Evolutionary conservation across 2,113 vertebrate species (phyloP).

Genomic region (Mohoua ochrocephala): DNA sequence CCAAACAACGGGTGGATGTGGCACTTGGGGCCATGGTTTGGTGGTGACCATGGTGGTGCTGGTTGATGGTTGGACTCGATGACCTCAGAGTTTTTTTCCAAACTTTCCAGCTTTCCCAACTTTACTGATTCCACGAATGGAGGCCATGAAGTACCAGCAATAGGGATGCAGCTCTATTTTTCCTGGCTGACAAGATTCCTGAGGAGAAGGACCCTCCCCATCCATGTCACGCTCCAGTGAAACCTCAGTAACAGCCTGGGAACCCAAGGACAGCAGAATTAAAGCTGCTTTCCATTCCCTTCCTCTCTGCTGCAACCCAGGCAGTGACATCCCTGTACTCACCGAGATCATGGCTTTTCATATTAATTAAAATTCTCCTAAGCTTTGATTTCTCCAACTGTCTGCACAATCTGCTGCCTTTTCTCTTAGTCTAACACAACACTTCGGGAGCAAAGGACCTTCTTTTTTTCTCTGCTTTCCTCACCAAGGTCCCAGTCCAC

Average conservation of each 20-base stretch:
- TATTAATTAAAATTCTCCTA: not conserved
- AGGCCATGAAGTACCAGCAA: not conserved
- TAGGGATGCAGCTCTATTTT: not conserved
- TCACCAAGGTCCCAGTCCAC: not conserved
- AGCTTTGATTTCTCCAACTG: not conserved
- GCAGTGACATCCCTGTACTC: not conserved
- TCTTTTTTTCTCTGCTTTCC: not conserved
- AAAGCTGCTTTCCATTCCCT: not conserved
- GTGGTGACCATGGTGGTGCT: not conserved
- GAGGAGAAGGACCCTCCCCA: not conserved
- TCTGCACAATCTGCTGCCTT: conserved; percentile 7
- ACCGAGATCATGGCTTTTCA: not conserved
- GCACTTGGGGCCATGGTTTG: not conserved
- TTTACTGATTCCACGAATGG: not conserved
- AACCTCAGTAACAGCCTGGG: not conserved
- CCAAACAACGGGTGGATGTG: not conserved
- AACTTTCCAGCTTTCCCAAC: not conserved
- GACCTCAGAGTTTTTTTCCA: not conserved
- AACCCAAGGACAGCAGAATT: not conserved
- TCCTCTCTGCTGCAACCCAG: not conserved
- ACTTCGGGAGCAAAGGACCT: not conserved
- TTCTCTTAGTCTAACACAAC: not conserved
- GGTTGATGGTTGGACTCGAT: not conserved
- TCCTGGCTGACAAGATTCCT: not conserved
- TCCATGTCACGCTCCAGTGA: rapidly evolving